Conservation (phyloP, 2,888 invertebrate genomes). For the Galerucella calmariensis region DNA sequence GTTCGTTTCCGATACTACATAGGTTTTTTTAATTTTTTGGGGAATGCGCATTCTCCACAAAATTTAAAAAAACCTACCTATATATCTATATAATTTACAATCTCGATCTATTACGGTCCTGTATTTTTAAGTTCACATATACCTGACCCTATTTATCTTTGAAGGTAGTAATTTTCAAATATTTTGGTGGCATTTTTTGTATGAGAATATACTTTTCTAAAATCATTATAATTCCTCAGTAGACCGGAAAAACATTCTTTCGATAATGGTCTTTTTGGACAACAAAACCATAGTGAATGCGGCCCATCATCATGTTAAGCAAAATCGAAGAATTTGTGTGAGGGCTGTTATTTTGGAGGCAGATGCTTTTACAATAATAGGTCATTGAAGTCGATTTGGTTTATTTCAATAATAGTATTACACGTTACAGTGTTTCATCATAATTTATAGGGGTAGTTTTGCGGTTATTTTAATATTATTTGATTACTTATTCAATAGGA, state of each 20-base stretch:
- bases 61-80: no score
- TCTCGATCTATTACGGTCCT: conserved; percentile 31
- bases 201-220: conserved; percentile 38
- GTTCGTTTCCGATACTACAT: no score
- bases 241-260: conserved; percentile 45
- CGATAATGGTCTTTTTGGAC: conserved; percentile 36
- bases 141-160: conserved; percentile 44
- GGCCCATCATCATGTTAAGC: conserved; percentile 11
- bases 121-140: conserved; percentile 37
- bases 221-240: conserved; percentile 43
- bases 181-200: conserved; percentile 51
- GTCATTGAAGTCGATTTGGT: not conserved
- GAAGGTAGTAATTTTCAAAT: conserved; percentile 52
- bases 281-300: conserved; percentile 30
- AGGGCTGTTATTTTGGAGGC: conserved; percentile 11
- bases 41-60: no score
- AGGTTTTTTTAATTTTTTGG: no score
- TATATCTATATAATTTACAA: no score
- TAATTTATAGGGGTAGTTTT: no score
- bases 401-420: not conserved
- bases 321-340: conserved; percentile 17
- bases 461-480: no score
- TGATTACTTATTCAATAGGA: no score
- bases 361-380: conserved; percentile 5
- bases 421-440: not conserved